Conservation (phyloP, 2,888 invertebrate species). For the Mythimna pallens region DNA sequence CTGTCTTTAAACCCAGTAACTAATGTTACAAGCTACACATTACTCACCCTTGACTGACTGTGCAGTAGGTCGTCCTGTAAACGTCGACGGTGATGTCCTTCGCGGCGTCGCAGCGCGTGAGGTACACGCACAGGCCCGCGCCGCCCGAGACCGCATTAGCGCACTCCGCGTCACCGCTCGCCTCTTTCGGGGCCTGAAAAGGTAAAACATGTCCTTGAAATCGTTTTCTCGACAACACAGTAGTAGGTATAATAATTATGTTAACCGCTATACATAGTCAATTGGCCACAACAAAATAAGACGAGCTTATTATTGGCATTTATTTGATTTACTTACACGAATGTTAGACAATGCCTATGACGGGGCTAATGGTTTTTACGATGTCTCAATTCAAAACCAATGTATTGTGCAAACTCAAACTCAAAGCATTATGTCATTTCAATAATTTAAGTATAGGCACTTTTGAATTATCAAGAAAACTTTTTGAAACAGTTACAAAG, state of each 20-base stretch:
- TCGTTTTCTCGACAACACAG: neutral
- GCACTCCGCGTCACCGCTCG: conserved; percentile 70
- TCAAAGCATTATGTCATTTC: no score
- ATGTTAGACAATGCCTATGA: no score
- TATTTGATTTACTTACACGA: no score
- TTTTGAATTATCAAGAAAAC: neutral
- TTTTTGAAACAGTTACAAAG: neutral
- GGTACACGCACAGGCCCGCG: conserved; percentile 81
- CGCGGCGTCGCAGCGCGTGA: conserved; percentile 79
- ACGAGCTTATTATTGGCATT: neutral
- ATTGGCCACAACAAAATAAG: neutral
- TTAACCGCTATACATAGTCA: neutral
- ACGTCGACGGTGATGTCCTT: conserved; percentile 69
- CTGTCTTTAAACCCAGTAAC: neutral
- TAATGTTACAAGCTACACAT: neutral
- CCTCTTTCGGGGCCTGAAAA: conserved; percentile 69
- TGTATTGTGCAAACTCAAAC: no score
- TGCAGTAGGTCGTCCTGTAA: conserved; percentile 79
- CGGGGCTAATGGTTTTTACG: no score
- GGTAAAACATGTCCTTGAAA: neutral
- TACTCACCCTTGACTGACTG: conserved; percentile 75
- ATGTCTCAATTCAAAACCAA: no score
- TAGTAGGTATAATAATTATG: neutral
- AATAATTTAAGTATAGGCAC: no score
- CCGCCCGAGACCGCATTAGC: conserved; percentile 67